These are phyloP conservation scores for Penaeus japonicus DNA, from an alignment of 1,140 invertebrate species.

Conservation along the genomic window DNA sequence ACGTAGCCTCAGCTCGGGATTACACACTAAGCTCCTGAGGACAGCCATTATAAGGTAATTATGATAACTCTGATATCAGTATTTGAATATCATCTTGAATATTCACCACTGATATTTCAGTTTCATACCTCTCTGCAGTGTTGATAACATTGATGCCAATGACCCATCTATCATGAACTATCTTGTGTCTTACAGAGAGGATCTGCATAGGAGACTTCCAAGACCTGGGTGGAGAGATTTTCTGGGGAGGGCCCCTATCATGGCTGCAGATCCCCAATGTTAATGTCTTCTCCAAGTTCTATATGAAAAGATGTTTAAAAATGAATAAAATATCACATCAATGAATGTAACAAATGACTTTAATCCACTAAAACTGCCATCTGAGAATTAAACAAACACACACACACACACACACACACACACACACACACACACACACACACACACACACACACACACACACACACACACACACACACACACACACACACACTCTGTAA, in stretches of 20 bases:
- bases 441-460: too few species aligned
- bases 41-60: not conserved
- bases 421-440: too few species aligned
- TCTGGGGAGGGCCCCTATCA: not conserved
- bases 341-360: too few species aligned
- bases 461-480: too few species aligned
- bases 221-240: not conserved
- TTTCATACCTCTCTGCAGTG: conserved; percentile 6
- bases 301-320: not conserved
- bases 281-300: conserved; percentile 21
- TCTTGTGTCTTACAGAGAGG: conserved; percentile 15
- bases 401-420: too few species aligned
- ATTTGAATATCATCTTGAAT: not conserved
- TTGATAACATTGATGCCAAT: conserved; percentile 33
- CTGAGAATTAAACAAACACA: too few species aligned
- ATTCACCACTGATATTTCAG: too few species aligned
- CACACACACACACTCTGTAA: too few species aligned
- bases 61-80: not conserved
- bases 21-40: not conserved
- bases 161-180: conserved; percentile 44
- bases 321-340: too few species aligned
- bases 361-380: too few species aligned
- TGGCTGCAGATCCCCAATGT: not conserved
- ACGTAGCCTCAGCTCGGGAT: not conserved
- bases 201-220: not conserved